Evolutionary conservation across 2,113 vertebrate species (phyloP), one percentile per base, ranked within the genome.

Genomic region (Tragelaphus imberbis): DNA sequence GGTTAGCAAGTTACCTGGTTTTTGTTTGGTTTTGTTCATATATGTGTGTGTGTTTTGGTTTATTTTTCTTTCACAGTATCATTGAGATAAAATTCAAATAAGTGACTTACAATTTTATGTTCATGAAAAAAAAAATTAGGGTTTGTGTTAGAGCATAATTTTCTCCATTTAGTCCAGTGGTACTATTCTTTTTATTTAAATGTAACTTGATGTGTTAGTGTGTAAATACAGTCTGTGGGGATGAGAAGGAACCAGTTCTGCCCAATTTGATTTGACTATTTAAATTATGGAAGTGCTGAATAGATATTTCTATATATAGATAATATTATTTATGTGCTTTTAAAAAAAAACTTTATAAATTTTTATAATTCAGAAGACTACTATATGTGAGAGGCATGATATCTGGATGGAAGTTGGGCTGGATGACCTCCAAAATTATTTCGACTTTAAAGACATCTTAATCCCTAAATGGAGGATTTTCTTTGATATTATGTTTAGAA

Each of bases 301-400:
- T 94, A 98, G 85, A 81, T 97, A 97, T 93, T 98, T 97, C 96
- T 98, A 85, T 98, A 97, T 91, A 95, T 65, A 97, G 92, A 88
- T 97, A 95, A 89, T 93, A 94, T 98, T 98, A 98, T 96, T 98
- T 97, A 95, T 98, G 87, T 97, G 94, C 15, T 94, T 94, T 93
- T 58, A 6, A 21, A 14, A 97, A 65, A 30, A 19, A 97, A 77
- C 91, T 77, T 77, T 97, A 93, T 98, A 97, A 88, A 92, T 90
- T 97, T 97, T 98, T 96, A 94, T 98, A 98, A 97, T 97, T 98
- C 89, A 94, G 95, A 98, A 97, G 92, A 96, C 90, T 97, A 68
- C 94, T 97, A 28, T 94, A 79, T 95, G 49, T 96, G 87, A 96
- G 84, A 96, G 53, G 94, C 53, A 3, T 89, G 49, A 53, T 96